Conservation (phyloP, 2,888 invertebrate species). For the Drosophila flavopinicola region DNA sequence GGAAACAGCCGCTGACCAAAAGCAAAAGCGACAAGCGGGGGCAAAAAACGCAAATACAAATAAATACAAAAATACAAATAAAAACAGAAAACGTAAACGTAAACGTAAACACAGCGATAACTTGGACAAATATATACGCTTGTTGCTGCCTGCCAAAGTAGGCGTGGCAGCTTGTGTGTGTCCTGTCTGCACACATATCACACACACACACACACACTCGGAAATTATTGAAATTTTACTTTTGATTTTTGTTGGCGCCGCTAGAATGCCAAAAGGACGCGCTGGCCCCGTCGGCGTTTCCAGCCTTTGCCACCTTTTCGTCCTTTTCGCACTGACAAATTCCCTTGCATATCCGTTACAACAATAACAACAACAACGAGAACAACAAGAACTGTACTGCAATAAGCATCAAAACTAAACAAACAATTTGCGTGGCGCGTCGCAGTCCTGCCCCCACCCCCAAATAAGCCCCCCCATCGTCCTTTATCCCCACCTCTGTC, state of each 20-base stretch:
- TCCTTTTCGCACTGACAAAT: conserved; percentile 66
- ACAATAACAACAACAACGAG: conserved; percentile 24
- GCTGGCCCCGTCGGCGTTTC: conserved; percentile 52
- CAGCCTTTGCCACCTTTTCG: conserved; percentile 15
- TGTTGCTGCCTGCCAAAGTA: conserved; percentile 67
- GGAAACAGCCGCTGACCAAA: conserved; percentile 56
- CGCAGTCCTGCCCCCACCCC: conserved; percentile 24
- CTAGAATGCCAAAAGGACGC: conserved; percentile 46
- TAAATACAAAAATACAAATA: conserved; percentile 21
- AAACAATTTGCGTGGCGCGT: conserved; percentile 63
- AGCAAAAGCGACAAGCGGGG: conserved; percentile 1
- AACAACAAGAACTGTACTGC: conserved; percentile 11
- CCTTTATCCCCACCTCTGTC: no score
- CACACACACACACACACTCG: conserved; percentile 33
- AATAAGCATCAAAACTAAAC: conserved; percentile 29
- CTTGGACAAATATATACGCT: conserved; percentile 57
- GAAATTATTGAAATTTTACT: conserved; percentile 81
- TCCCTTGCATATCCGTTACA: conserved; percentile 71
- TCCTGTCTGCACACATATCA: neutral
- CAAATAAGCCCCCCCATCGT: neutral
- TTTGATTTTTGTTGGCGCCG: conserved; percentile 60
- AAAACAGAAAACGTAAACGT: no score
- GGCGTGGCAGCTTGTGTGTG: conserved; percentile 62
- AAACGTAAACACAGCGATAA: conserved; percentile 9
- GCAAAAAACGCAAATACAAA: conserved; percentile 13